A percentile compares a stretch with the other conserved stretches of the same genome.
Evolutionary conservation across 2,113 vertebrate genomes (phyloP).

Genomic region (Anoura caudifer): DNA sequence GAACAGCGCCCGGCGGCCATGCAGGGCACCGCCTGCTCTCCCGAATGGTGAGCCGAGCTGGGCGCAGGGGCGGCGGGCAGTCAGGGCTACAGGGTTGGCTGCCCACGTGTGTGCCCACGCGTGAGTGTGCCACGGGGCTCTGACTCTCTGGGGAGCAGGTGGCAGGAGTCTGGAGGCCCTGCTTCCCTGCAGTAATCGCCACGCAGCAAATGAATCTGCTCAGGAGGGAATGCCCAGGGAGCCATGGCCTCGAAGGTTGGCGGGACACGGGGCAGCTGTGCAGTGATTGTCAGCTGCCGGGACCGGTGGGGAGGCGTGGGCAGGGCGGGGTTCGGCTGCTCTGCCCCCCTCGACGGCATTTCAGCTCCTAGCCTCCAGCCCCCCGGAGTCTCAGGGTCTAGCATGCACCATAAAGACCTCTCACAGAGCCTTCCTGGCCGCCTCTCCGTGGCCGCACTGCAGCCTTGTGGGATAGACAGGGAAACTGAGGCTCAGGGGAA

Average conservation of each 20-base stretch:
- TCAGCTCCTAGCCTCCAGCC: neutral
- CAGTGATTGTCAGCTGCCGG: neutral
- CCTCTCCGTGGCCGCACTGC: too few species aligned
- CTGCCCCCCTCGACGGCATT: neutral
- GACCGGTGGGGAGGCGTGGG: neutral
- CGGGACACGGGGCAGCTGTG: neutral
- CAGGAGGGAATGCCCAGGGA: neutral
- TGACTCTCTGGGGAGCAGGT: neutral
- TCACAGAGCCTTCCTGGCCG: neutral
- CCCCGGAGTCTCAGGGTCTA: neutral
- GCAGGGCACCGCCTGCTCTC: neutral
- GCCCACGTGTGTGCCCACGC: neutral
- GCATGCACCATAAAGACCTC: fast-evolving
- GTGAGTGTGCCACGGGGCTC: neutral
- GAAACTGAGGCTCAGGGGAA: neutral
- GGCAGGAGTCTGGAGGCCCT: neutral
- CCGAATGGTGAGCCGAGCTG: neutral
- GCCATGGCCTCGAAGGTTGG: neutral
- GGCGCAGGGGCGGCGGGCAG: neutral
- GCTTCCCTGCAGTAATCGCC: neutral
- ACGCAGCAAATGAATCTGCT: neutral
- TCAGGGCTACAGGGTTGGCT: neutral
- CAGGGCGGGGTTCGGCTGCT: neutral
- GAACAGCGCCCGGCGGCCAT: neutral
- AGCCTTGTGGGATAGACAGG: neutral